Percentiles rank a stretch among this genome's conserved stretches.
phyloP scores from a whole-genome alignment of 1,140 invertebrate genomes.

The Teleogryllus occipitalis region DNA sequence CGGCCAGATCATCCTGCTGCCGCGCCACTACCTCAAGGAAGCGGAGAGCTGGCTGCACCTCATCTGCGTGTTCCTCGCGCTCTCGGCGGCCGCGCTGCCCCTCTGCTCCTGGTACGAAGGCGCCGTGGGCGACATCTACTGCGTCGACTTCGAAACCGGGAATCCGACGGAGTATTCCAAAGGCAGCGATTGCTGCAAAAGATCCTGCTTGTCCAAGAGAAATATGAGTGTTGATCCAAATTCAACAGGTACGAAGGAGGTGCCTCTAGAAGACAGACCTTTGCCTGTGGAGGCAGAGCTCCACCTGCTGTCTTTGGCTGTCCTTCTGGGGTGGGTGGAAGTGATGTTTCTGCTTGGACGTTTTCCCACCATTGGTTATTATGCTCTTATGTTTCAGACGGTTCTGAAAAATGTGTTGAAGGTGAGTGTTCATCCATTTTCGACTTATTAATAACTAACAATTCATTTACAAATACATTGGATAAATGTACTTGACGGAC shows the following conservation, averaged over 20 bases:
- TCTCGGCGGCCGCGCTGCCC: constrained; percentile 21
- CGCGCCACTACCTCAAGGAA: constrained; percentile 29
- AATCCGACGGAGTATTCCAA: constrained; percentile 13
- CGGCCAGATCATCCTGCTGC: constrained; percentile 26
- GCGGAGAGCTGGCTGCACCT: constrained; percentile 34
- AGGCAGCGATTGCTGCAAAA: no score
- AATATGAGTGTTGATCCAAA: no score
- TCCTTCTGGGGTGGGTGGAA: constrained; percentile 45
- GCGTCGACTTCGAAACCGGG: constrained; percentile 23
- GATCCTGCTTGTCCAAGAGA: no score
- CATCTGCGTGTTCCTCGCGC: constrained; percentile 28
- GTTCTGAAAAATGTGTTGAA: constrained; percentile 43
- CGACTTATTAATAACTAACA: no score
- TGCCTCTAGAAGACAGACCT: no score
- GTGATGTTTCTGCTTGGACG: constrained; percentile 44
- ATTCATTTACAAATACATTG: no score
- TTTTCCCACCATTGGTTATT: constrained; percentile 41
- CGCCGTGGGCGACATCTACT: constrained; percentile 9
- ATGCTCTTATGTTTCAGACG: constrained; percentile 44
- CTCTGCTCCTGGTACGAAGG: neutral
- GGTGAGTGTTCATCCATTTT: constrained; percentile 25
- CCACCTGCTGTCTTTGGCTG: constrained; percentile 36
- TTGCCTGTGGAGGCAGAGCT: constrained; percentile 23
- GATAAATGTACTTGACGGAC: no score
- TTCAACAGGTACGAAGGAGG: no score